Conservation (phyloP, 2,888 invertebrate species). For the Agonopterix alstromeriana region DNA sequence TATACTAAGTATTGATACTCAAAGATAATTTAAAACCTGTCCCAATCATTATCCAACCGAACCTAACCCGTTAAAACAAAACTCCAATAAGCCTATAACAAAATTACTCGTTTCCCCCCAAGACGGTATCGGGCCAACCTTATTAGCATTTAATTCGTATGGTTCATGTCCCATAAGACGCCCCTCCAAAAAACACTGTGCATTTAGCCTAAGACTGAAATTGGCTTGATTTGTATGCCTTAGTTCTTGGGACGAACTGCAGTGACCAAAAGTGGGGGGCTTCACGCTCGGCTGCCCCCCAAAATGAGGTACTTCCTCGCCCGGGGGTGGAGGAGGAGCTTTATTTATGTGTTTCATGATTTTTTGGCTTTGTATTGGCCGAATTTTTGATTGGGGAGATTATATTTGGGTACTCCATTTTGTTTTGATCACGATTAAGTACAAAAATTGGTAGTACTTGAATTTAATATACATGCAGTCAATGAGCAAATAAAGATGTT, state of each 20-base stretch:
- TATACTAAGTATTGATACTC: too few species aligned
- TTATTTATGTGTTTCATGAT: conserved; percentile 34
- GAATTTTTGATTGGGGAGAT: not conserved
- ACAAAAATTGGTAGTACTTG: not conserved
- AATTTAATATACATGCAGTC: too few species aligned
- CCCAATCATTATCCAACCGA: not conserved
- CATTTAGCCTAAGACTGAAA: too few species aligned
- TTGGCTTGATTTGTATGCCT: too few species aligned
- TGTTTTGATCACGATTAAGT: not conserved
- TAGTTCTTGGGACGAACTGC: too few species aligned
- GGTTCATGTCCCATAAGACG: too few species aligned
- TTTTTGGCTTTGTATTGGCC: not conserved
- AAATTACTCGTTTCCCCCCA: conserved; percentile 31
- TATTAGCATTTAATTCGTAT: conserved; percentile 73
- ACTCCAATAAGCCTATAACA: conserved; percentile 6
- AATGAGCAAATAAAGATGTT: too few species aligned
- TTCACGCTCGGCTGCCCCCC: conserved; percentile 70
- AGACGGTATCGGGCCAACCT: conserved; percentile 54
- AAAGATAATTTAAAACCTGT: too few species aligned
- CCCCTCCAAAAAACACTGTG: too few species aligned
- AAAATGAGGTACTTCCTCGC: conserved; percentile 71
- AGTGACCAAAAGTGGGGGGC: conserved; percentile 51
- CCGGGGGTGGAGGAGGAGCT: conserved; percentile 37
- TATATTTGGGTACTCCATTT: not conserved
- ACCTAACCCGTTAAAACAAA: not conserved